A percentile compares a stretch with the other conserved stretches of the same genome.
Evolutionary conservation across 2,888 invertebrate species (phyloP).

Genomic region (Scaptomyza parva): DNA sequence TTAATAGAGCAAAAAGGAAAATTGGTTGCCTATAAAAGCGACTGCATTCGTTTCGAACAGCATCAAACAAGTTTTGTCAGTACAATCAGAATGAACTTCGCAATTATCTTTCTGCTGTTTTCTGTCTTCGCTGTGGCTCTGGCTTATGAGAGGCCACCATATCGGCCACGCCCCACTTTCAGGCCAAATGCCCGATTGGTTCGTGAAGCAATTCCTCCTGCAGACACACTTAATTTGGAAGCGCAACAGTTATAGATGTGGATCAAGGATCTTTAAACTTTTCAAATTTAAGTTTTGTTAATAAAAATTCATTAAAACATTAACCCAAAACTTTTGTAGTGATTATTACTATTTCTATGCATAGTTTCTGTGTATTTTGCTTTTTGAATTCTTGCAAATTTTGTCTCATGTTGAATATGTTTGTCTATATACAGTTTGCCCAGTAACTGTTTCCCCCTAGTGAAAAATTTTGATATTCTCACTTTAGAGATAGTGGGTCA

Average conservation of each 20-base stretch:
- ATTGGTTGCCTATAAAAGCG: slow-evolving; percentile 27
- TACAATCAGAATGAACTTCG: slow-evolving; percentile 25
- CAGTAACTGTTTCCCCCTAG: too few species aligned
- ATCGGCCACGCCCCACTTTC: slow-evolving; percentile 29
- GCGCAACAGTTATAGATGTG: background rate
- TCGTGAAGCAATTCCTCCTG: slow-evolving; percentile 24
- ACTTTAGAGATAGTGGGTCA: too few species aligned
- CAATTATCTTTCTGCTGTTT: slow-evolving; percentile 30
- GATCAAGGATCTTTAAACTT: background rate
- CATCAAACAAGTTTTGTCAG: slow-evolving; percentile 22
- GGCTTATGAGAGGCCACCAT: slow-evolving; percentile 23
- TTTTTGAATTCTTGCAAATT: background rate
- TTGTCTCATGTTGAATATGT: background rate
- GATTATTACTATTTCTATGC: background rate
- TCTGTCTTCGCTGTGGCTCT: slow-evolving; percentile 27
- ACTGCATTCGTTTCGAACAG: background rate
- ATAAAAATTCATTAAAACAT: background rate
- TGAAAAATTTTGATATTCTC: too few species aligned
- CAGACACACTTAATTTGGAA: background rate
- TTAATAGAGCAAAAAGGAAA: background rate
- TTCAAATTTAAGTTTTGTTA: background rate
- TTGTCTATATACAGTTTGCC: too few species aligned
- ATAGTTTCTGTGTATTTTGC: background rate
- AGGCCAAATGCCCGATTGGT: slow-evolving; percentile 25
- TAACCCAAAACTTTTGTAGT: background rate